Conservation (phyloP, 1,140 invertebrate species). For the Pentalonia nigronervosa region DNA sequence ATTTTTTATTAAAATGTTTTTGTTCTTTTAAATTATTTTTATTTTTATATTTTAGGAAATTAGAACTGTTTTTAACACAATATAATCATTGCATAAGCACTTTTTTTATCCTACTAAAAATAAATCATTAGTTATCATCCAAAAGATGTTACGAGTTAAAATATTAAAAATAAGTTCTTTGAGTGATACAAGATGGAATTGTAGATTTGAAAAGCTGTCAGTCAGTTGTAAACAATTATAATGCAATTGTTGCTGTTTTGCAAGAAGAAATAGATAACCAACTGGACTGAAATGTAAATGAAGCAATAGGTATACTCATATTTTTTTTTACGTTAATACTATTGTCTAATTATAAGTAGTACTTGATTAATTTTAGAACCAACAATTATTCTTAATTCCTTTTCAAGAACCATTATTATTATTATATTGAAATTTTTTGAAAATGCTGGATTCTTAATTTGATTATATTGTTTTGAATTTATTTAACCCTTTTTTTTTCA, state of each 20-base stretch:
- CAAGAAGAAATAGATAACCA: background rate
- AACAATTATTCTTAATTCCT: too few species aligned
- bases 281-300: background rate
- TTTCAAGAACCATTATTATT: too few species aligned
- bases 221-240: background rate
- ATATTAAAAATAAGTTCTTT: background rate
- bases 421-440: too few species aligned
- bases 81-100: background rate
- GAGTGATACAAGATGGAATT: background rate
- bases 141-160: background rate
- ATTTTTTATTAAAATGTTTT: background rate
- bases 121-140: background rate
- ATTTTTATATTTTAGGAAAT: background rate
- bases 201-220: background rate
- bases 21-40: too few species aligned
- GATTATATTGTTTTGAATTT: too few species aligned
- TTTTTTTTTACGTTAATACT: background rate
- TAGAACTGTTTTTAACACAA: background rate
- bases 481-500: too few species aligned
- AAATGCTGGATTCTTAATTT: too few species aligned
- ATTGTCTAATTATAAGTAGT: background rate
- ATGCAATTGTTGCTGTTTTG: background rate
- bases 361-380: too few species aligned
- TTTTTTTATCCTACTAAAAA: slow-evolving; percentile 9
- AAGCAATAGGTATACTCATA: background rate